These are phyloP conservation scores for cat (Felis catus) DNA, from an alignment of 2,113 vertebrate genomes.

Conservation along the genomic window F.catus_Fca126_mat1.0 CM031428.1:66342001-66342500, in stretches of 20 bases:
- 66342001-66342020: neutral
- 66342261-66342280: neutral
- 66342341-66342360: neutral
- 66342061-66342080: neutral
- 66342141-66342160: neutral
- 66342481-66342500: neutral
- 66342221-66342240: neutral
- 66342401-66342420: neutral
- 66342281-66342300: neutral
- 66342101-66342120: neutral
- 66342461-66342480: neutral
- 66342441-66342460: neutral
- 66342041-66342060: neutral
- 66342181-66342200: neutral
- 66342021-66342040: neutral
- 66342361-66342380: neutral
- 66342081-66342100: neutral
- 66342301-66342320: neutral
- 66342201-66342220: neutral
- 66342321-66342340: neutral
- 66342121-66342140: neutral
- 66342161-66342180: neutral
- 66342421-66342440: neutral
- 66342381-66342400: neutral
- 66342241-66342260: neutral